Evolutionary conservation across 1,140 invertebrate species (phyloP).

Genomic region (Aphelinus atriplicis): DNA sequence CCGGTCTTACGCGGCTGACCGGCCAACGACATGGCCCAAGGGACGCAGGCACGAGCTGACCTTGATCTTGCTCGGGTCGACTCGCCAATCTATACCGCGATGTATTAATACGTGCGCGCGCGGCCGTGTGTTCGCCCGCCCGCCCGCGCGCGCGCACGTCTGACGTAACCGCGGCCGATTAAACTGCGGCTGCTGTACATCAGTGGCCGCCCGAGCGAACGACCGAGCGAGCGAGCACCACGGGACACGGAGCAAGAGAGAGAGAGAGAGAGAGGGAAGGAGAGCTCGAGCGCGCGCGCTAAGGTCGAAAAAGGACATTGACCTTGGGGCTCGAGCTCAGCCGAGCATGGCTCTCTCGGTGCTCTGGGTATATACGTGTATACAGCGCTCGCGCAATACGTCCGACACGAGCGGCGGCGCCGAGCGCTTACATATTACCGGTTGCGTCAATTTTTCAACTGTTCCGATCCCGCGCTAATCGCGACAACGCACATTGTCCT

Average conservation of each 20-base stretch:
- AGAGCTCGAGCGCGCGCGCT: conserved; percentile 49
- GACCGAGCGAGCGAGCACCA: background rate
- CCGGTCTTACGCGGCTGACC: too few relatives aligned
- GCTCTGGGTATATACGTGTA: too few relatives aligned
- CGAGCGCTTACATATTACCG: too few relatives aligned
- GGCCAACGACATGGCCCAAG: too few relatives aligned
- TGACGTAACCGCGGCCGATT: conserved; percentile 20
- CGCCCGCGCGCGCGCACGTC: background rate
- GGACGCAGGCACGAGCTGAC: background rate
- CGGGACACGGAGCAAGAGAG: background rate
- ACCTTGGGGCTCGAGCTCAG: conserved; percentile 41
- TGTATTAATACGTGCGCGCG: background rate
- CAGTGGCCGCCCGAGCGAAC: background rate
- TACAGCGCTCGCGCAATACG: too few relatives aligned
- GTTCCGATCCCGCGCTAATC: too few relatives aligned
- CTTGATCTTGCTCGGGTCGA: conserved; percentile 26
- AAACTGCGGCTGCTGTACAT: background rate
- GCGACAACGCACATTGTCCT: too few relatives aligned
- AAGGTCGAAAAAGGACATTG: conserved; percentile 59
- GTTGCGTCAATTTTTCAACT: too few relatives aligned
- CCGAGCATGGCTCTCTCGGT: background rate
- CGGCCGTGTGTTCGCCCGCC: background rate
- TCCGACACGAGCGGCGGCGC: too few relatives aligned
- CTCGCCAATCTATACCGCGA: background rate
- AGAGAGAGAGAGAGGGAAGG: conserved; percentile 6